A percentile compares a stretch with the other conserved stretches of the same genome.
These are phyloP conservation scores for Subanguina moxae DNA, from an alignment of 1,140 invertebrate species.

Conservation along the genomic window DNA sequence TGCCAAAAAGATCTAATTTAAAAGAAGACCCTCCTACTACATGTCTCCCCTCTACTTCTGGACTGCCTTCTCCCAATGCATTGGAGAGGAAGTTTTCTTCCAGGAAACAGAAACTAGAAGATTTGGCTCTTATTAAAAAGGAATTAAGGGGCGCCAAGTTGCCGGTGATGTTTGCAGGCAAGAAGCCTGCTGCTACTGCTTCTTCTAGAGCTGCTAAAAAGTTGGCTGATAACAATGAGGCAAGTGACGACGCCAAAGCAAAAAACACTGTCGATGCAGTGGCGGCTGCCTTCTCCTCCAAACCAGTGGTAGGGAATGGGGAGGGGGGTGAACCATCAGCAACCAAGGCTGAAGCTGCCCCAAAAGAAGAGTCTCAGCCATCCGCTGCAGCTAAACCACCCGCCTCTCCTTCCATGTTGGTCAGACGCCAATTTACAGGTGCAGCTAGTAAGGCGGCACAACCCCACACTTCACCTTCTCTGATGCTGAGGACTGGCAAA, in stretches of 20 bases:
- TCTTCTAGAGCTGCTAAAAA: neutral
- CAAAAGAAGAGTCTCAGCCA: slow-evolving; percentile 5
- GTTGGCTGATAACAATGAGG: slow-evolving; percentile 16
- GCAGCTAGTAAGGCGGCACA: neutral
- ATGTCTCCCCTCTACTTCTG: neutral
- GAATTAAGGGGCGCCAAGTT: slow-evolving; percentile 41
- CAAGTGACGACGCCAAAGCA: slow-evolving; percentile 41
- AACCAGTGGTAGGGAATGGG: neutral
- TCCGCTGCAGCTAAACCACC: slow-evolving; percentile 38
- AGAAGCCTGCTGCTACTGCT: neutral
- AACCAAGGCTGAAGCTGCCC: neutral
- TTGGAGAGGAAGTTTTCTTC: slow-evolving; percentile 20
- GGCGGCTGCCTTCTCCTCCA: slow-evolving; percentile 35
- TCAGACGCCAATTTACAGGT: slow-evolving; percentile 20
- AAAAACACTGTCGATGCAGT: slow-evolving; percentile 44
- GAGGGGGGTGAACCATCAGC: too few relatives aligned
- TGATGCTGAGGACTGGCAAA: slow-evolving; percentile 1
- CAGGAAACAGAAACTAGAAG: slow-evolving; percentile 24
- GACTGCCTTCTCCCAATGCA: slow-evolving; percentile 11
- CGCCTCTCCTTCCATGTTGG: slow-evolving; percentile 36
- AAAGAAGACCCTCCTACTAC: neutral
- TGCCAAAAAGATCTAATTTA: neutral
- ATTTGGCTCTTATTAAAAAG: slow-evolving; percentile 38
- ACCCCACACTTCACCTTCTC: neutral
- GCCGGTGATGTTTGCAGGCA: slow-evolving; percentile 11